Conservation (phyloP, 2,113 vertebrate genomes). For the Menidia beryllina region DNA sequence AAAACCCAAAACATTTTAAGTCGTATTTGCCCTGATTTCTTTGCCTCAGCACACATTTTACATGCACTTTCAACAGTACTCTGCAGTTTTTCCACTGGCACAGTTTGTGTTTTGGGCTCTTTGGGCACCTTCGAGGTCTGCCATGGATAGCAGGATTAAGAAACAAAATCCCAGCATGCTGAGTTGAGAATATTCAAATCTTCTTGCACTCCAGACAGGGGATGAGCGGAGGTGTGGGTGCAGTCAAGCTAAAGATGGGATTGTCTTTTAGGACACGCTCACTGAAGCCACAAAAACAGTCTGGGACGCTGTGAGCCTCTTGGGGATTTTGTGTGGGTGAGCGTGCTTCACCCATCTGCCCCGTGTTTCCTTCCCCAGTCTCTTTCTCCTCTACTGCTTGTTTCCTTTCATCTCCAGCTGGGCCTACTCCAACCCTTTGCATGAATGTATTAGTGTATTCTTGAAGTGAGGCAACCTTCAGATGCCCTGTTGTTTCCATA, state of each 20-base stretch:
- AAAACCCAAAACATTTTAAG: conserved; percentile 3
- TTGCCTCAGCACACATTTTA: not conserved
- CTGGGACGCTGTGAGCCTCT: conserved; percentile 52
- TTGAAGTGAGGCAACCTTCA: conserved; percentile 74
- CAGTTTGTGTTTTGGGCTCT: conserved; percentile 25
- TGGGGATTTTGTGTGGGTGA: conserved; percentile 56
- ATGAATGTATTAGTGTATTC: conserved; percentile 71
- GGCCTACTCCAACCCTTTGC: conserved; percentile 61
- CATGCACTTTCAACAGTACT: not conserved
- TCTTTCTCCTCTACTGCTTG: conserved; percentile 13
- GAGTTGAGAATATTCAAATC: conserved; percentile 70
- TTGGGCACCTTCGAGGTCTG: not conserved
- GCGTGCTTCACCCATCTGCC: conserved; percentile 70
- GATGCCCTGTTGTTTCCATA: conserved; percentile 76
- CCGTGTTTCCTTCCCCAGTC: conserved; percentile 18
- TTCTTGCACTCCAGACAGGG: conserved; percentile 62
- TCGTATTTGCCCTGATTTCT: conserved; percentile 14
- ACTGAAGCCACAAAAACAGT: conserved; percentile 53
- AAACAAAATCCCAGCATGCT: conserved; percentile 59
- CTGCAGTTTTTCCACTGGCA: not conserved
- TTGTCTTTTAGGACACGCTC: conserved; percentile 65
- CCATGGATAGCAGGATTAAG: conserved; percentile 52
- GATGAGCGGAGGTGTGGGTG: conserved; percentile 64
- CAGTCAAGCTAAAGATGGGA: conserved; percentile 66
- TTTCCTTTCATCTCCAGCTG: conserved; percentile 76